A percentile compares a stretch with the other conserved stretches of the same genome.
phyloP scores from a whole-genome alignment of 2,797 vertebrate species.

The Rallus crepitans region DNA sequence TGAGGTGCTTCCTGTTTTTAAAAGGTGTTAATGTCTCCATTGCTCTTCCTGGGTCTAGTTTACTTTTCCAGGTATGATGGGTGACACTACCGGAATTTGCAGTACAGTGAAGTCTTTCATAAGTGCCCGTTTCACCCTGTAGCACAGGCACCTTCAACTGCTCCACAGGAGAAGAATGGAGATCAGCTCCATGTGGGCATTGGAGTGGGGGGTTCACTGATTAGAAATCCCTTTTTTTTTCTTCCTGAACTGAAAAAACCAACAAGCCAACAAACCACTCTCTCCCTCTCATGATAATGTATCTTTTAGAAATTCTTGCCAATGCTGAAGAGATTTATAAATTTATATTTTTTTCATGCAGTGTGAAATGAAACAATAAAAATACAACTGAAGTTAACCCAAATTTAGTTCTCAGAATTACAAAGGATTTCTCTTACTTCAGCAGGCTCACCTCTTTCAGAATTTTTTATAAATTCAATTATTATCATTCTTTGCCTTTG shows the following conservation, averaged over 20 bases:
- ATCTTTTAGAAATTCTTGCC: background rate
- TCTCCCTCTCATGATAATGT: background rate
- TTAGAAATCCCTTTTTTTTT: background rate
- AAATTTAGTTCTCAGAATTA: background rate
- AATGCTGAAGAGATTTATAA: background rate
- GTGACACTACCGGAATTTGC: background rate
- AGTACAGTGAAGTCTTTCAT: background rate
- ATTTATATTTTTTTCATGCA: background rate
- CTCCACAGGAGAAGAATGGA: background rate
- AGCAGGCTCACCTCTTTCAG: background rate
- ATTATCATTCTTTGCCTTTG: background rate
- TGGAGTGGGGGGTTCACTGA: background rate
- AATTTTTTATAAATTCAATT: background rate
- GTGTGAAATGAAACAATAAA: background rate
- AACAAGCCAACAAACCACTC: background rate
- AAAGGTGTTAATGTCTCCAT: background rate
- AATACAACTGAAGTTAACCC: background rate
- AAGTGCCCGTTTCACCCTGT: background rate
- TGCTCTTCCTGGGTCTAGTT: background rate
- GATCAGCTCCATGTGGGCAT: background rate
- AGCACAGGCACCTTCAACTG: background rate
- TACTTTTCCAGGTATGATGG: background rate
- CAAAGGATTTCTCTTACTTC: background rate
- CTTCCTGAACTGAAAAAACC: background rate
- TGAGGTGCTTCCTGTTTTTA: background rate